phyloP scores from a whole-genome alignment of 2,888 invertebrate species.

The Platycheirus albimanus region DNA sequence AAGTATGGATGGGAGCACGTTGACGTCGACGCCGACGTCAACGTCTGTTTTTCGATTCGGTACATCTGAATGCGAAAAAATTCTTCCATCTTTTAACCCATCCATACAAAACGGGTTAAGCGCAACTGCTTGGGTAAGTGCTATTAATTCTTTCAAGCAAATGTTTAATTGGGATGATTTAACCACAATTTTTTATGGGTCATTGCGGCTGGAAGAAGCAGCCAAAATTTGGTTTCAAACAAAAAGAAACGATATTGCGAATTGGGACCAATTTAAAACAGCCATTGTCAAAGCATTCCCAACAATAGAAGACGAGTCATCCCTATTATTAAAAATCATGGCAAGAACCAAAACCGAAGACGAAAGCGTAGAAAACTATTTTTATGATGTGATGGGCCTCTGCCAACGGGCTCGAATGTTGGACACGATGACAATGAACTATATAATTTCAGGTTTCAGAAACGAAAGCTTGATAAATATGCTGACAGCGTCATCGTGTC shows the following conservation, averaged over 20 bases:
- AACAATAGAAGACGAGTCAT: neutral
- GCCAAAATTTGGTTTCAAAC: slow-evolving; percentile 20
- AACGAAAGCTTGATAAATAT: neutral
- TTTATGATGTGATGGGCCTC: neutral
- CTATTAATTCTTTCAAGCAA: neutral
- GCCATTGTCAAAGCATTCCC: neutral
- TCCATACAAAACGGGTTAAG: neutral
- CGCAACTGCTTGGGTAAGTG: slow-evolving; percentile 15
- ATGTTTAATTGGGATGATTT: slow-evolving; percentile 16
- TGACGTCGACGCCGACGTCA: neutral
- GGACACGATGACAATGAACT: neutral
- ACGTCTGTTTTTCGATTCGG: neutral
- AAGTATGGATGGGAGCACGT: neutral
- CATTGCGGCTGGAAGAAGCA: slow-evolving; percentile 6
- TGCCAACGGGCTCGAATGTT: too few species aligned
- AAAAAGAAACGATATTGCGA: neutral
- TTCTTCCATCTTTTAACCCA: slow-evolving; percentile 3
- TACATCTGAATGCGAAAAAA: slow-evolving; percentile 4
- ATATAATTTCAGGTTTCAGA: neutral
- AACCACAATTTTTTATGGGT: slow-evolving; percentile 11
- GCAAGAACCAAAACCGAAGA: neutral
- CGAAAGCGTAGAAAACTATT: slow-evolving; percentile 3
- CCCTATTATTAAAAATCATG: slow-evolving; percentile 10
- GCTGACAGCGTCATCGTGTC: neutral
- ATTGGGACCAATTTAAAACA: slow-evolving; percentile 1